Percentiles rank a stretch among this genome's conserved stretches.
These are phyloP conservation scores for Dioctria linearis DNA, from an alignment of 2,888 invertebrate genomes.

Conservation along the genomic window DNA sequence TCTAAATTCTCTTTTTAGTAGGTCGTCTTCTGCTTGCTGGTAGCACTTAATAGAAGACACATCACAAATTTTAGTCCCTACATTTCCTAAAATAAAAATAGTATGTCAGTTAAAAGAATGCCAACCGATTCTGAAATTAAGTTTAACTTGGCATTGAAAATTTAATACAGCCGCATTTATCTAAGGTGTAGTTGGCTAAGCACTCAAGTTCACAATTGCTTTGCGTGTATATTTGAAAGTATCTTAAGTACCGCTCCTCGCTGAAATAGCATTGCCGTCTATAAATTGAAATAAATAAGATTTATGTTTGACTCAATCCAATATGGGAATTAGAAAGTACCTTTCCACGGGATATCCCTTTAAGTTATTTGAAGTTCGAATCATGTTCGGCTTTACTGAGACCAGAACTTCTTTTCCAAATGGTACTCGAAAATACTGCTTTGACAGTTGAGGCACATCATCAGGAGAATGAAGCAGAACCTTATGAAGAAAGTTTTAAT, in stretches of 20 bases:
- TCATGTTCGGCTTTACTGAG: constrained; percentile 79
- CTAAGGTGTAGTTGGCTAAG: constrained; percentile 77
- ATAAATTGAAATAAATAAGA: constrained; percentile 21
- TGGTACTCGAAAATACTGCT: constrained; percentile 77
- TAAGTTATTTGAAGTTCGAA: constrained; percentile 77
- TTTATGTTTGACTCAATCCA: not conserved
- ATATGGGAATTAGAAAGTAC: constrained; percentile 12
- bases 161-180: constrained; percentile 78
- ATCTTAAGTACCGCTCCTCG: constrained; percentile 76
- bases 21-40: constrained; percentile 66
- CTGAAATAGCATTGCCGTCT: constrained; percentile 81
- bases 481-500: constrained; percentile 60
- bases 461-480: constrained; percentile 78
- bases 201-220: constrained; percentile 83
- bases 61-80: constrained; percentile 60
- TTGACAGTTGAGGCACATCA: constrained; percentile 76
- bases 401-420: constrained; percentile 77
- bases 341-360: constrained; percentile 73
- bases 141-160: constrained; percentile 77
- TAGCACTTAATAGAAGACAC: constrained; percentile 67
- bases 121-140: not conserved
- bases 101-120: not conserved
- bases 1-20: constrained; percentile 66
- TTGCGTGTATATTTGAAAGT: constrained; percentile 81
- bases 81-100: not conserved